Evolutionary conservation across 2,797 vertebrate species (phyloP).

Genomic region (Bucorvus abyssinicus): DNA sequence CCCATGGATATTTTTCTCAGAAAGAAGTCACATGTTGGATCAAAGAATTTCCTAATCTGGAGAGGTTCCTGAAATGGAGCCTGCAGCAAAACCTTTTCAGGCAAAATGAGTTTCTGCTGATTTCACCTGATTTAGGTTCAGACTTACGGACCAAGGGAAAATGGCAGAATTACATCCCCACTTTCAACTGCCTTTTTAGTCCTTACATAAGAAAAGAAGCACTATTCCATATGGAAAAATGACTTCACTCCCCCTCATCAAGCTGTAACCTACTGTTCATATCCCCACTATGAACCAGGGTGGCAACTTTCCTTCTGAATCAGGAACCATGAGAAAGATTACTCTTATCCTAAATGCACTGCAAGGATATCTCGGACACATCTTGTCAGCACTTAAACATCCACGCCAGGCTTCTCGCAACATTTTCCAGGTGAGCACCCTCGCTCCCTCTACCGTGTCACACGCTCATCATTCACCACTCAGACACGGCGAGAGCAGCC

Average conservation of each 20-base stretch:
- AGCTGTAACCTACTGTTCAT: background rate
- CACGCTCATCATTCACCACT: constrained; percentile 45
- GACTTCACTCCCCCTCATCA: background rate
- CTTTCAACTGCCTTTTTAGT: background rate
- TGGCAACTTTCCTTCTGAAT: background rate
- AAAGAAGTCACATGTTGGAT: background rate
- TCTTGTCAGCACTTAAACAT: constrained; percentile 68
- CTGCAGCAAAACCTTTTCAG: background rate
- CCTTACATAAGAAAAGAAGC: background rate
- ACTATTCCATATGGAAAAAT: background rate
- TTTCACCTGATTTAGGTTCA: background rate
- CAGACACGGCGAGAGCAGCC: constrained; percentile 31
- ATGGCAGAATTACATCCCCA: background rate
- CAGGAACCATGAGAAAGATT: background rate
- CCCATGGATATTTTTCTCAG: background rate
- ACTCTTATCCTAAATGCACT: constrained; percentile 48
- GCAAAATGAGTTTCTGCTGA: background rate
- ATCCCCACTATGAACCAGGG: background rate
- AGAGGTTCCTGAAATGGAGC: background rate
- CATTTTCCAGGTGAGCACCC: constrained; percentile 77
- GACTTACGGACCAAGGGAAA: background rate
- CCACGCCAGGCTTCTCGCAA: constrained; percentile 55
- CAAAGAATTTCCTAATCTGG: background rate
- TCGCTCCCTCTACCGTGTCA: constrained; percentile 1
- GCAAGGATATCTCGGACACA: constrained; percentile 47